A percentile compares a stretch with the other conserved stretches of the same genome.
Conservation (phyloP, 2,797 vertebrate genomes). For the Enteromius radiatus region DNA sequence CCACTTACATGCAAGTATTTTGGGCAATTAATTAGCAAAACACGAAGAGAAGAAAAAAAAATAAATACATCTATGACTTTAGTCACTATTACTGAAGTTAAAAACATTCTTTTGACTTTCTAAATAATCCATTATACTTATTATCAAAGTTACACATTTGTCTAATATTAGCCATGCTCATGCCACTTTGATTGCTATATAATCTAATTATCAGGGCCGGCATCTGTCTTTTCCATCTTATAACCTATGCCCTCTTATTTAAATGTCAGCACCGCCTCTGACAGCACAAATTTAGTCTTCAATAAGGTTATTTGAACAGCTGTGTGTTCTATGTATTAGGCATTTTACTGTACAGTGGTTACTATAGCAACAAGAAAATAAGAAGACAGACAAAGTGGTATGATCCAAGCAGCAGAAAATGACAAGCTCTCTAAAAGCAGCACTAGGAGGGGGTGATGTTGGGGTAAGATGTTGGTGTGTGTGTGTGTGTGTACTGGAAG, state of each 20-base stretch:
- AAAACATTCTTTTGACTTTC: neutral
- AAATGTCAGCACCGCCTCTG: constrained; percentile 47
- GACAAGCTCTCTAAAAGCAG: constrained; percentile 41
- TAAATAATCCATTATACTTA: neutral
- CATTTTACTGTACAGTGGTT: constrained; percentile 61
- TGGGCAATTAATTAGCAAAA: neutral
- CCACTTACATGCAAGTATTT: neutral
- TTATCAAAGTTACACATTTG: neutral
- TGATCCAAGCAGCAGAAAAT: constrained; percentile 55
- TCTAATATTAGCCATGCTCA: neutral
- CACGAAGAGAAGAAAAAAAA: neutral
- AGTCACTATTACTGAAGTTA: neutral
- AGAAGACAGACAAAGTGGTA: constrained; percentile 56
- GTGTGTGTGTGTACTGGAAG: neutral
- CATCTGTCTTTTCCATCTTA: constrained; percentile 4
- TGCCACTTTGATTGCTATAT: neutral
- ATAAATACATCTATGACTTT: neutral
- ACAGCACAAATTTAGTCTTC: constrained; percentile 46
- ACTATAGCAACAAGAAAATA: constrained; percentile 67
- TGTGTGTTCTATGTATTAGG: constrained; percentile 55
- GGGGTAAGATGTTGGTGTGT: neutral
- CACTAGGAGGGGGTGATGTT: neutral
- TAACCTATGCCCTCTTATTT: constrained; percentile 19
- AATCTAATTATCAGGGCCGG: neutral
- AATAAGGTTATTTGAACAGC: constrained; percentile 55